A percentile compares a stretch with the other conserved stretches of the same genome.
Conservation (phyloP, 2,113 vertebrate genomes). For the Furnarius figulus region DNA sequence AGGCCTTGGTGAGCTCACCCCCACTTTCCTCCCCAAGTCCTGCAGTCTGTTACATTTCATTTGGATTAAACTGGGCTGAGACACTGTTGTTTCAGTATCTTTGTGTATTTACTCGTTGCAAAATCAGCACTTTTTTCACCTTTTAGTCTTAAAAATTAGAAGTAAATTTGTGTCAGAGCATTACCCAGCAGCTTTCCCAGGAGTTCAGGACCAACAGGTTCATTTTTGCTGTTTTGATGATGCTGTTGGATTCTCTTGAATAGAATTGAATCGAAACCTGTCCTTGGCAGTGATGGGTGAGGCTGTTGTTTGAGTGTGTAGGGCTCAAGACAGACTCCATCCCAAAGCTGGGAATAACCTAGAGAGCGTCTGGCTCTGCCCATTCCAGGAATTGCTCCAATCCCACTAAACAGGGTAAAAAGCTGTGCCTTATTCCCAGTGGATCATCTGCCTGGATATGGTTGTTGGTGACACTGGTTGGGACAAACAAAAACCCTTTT, state of each 20-base stretch:
- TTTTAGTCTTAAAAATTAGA: not conserved
- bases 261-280: not conserved
- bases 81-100: not conserved
- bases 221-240: not conserved
- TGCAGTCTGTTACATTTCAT: not conserved
- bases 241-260: not conserved
- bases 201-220: not conserved
- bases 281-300: rapidly evolving
- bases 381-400: rapidly evolving
- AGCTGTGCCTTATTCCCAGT: not conserved
- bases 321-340: not conserved
- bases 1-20: not conserved
- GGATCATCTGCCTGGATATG: rapidly evolving
- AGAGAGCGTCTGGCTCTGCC: rapidly evolving
- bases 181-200: not conserved
- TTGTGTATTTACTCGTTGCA: not conserved
- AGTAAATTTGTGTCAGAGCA: rapidly evolving
- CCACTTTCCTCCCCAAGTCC: not conserved
- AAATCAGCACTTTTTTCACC: not conserved
- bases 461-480: rapidly evolving
- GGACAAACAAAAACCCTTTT: not conserved
- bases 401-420: rapidly evolving
- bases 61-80: not conserved
- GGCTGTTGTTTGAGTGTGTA: rapidly evolving
- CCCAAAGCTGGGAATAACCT: not conserved